Evolutionary conservation across 2,888 invertebrate species (phyloP), one percentile per base, ranked within the genome.

Genomic region (Zaprionus bogoriensis): DNA sequence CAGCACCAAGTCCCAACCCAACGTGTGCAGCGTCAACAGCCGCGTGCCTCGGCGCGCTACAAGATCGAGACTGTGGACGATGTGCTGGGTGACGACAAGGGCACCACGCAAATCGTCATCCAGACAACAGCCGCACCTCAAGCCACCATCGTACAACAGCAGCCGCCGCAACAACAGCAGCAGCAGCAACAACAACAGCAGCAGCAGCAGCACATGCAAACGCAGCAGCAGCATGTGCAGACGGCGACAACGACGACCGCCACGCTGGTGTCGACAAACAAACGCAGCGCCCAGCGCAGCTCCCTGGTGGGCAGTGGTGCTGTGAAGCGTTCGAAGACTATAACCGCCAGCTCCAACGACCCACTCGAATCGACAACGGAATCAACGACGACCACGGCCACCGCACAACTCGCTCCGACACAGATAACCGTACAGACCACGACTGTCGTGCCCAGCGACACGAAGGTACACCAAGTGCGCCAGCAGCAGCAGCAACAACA

Each of bases 21-120:
- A 50, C 86, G 90, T 41, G 84, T 88, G 55, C 88, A 89, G 53
- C 89, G 89, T 69, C 89, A 89, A 67, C 89, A 89, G 52, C 89
- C 87, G 64, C 89, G 89, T 62, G 80, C 89, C 39, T 88, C 89
- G 61, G 89, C 89, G 20, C 80, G 80, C 12, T 93, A 93, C 92
- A 93, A 92, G 92, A 92, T 93, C 91, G 93, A 94, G 92, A 92
- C 93, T 89, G 86, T 89, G 22, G 93, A 94, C 91, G 92, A 93
- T 92, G 91, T 93, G 89, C 92, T 93, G 91, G 92, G 93, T 92
- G 92, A 93, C 91, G 92, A 80, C 5, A 87, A 89, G 63, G 89
- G 93, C 92, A 79, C 89, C 45, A 90, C 90, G 54, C 91, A 91
- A 84, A 89, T 91, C 62, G 89, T 93, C 92, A 89, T 91, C 90